Base-by-base conservation (phyloP, 2,113 vertebrate species). In the Nycticebus coucang region DNA sequence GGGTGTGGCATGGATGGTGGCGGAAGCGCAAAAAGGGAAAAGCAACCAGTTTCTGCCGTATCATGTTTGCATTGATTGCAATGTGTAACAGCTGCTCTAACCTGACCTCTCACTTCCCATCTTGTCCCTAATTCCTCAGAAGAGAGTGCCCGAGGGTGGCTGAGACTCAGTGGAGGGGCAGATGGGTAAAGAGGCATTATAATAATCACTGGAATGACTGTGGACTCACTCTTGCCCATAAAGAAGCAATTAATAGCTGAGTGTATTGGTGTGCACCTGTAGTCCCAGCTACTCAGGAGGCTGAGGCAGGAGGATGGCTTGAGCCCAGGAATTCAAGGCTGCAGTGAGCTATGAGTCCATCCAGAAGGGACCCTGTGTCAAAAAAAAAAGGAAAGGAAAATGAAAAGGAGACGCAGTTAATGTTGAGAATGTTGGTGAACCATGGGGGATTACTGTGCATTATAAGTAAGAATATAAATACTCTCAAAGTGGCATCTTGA, bases 71-170 rank as follows among this genome's bases (percentile, higher is more conserved):
- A 5, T 53, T 62, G 10, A 24, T 64, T 37, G 33, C 13, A 5
- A 45, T 62, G 45, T 75, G 55, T 28, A 86, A 35, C 41, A 18
- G 2, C 86, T 79, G 24, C 78, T 37, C 10, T 72, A 41, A 68
- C 12, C 80, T 68, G 66, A 41, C 59, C 33, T 94, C 57, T 33
- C 69, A 17, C 13, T 26, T 75, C 18, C 79, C 33, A n/a, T 53
- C 1, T 15, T 13, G 8, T 18, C 17, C 50, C 18, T 13, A 3
- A 22, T 53, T 64, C 57, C 81, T 87, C 15, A 5, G n/a, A 45
- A 50, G 1, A 10, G 28, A 53, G 17, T 28, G 13, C 0, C 30
- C 3, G 0, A 19, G 11, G 37, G 9, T 62, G 28, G 21, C 50
- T 2, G 2, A 8, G 72, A 37, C 71, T 59, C 59, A 5, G 2